phyloP scores from a whole-genome alignment of 35 echinoderm and acorn worm genomes.

The Apostichopus japonicus region DNA sequence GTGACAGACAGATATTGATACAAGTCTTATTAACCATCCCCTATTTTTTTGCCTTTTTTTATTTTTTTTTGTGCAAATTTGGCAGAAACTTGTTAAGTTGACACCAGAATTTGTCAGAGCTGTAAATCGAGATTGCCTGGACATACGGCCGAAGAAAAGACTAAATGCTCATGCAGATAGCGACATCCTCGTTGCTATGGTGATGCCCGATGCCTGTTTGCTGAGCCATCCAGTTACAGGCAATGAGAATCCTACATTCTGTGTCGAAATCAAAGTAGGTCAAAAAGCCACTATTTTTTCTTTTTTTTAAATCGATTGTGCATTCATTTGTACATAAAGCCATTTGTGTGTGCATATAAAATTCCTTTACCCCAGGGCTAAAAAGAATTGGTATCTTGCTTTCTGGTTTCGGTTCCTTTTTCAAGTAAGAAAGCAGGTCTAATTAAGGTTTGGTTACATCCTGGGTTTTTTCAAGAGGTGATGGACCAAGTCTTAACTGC shows the following conservation, averaged over 20 bases:
- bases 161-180: constrained; percentile 31
- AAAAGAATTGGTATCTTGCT: too few species aligned
- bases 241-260: constrained; percentile 16
- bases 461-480: too few species aligned
- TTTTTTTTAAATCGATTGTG: background rate
- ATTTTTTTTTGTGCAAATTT: background rate
- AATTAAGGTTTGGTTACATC: too few species aligned
- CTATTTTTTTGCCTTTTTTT: too few species aligned
- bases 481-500: too few species aligned
- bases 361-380: too few species aligned
- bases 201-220: constrained; percentile 55
- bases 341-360: too few species aligned
- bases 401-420: too few species aligned
- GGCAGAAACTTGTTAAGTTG: constrained; percentile 36
- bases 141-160: constrained; percentile 35
- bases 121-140: constrained; percentile 13
- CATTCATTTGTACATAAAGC: background rate
- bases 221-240: background rate
- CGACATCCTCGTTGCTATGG: constrained; percentile 25
- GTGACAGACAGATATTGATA: too few species aligned
- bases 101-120: constrained; percentile 12
- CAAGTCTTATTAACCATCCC: too few species aligned
- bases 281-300: background rate
- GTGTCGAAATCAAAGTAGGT: constrained; percentile 49
- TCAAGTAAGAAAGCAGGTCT: too few species aligned